Percentiles rank a stretch among this genome's conserved stretches.
Evolutionary conservation across 2,797 vertebrate genomes (phyloP).

Genomic region (Argyrosomus regius): DNA sequence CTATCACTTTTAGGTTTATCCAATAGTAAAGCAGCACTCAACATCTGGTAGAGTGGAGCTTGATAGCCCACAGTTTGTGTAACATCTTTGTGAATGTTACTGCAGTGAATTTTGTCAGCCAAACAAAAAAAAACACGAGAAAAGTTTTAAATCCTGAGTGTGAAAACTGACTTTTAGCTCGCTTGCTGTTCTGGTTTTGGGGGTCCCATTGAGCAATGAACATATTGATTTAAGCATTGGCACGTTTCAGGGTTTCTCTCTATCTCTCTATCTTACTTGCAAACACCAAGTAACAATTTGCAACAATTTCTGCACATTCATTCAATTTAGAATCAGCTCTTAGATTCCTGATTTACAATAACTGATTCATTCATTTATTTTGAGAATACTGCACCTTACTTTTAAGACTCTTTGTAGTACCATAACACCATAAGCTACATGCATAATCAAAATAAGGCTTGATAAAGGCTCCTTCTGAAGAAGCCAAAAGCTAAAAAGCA

Average conservation of each 20-base stretch:
- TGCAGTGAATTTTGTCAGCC: neutral
- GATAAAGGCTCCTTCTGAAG: slow-evolving; percentile 36
- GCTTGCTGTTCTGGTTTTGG: slow-evolving; percentile 27
- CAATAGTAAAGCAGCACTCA: neutral
- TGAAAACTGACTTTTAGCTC: slow-evolving; percentile 25
- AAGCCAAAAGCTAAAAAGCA: slow-evolving; percentile 38
- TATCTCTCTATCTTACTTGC: neutral
- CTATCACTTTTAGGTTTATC: too few species aligned
- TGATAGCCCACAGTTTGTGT: slow-evolving; percentile 3
- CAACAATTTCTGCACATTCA: neutral
- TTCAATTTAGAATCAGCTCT: neutral
- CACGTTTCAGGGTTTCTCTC: neutral
- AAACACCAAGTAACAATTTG: neutral
- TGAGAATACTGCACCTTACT: slow-evolving; percentile 13
- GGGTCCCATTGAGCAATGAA: neutral
- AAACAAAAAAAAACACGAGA: neutral
- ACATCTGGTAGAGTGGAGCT: neutral
- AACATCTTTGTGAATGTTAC: slow-evolving; percentile 8
- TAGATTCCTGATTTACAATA: slow-evolving; percentile 12
- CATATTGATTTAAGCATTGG: slow-evolving; percentile 33
- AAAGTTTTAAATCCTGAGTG: neutral
- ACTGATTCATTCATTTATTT: slow-evolving; percentile 17
- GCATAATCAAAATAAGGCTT: slow-evolving; percentile 26
- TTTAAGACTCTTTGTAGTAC: slow-evolving; percentile 23
- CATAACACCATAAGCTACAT: slow-evolving; percentile 11